These are phyloP conservation scores for Catocala nupta DNA, from an alignment of 2,888 invertebrate species.

Conservation along the genomic window DNA sequence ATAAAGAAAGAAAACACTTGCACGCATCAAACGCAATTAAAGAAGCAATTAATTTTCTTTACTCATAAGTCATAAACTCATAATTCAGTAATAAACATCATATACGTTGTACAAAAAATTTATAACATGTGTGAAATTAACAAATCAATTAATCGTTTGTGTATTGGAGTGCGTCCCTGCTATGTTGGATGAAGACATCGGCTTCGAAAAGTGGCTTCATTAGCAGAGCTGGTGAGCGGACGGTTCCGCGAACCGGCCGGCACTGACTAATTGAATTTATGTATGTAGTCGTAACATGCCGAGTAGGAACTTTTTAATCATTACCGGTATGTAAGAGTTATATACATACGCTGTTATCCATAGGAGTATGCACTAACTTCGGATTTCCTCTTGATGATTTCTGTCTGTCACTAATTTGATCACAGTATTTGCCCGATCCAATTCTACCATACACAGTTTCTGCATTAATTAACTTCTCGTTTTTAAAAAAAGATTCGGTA, in stretches of 20 bases:
- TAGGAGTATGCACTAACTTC: no score
- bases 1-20: no score
- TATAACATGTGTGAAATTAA: background rate
- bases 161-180: slow-evolving; percentile 63
- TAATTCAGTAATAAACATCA: background rate
- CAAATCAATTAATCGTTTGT: slow-evolving; percentile 15
- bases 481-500: no score
- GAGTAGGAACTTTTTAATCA: slow-evolving; percentile 7
- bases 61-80: no score
- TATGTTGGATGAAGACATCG: slow-evolving; percentile 77
- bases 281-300: slow-evolving; percentile 19
- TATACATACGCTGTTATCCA: no score
- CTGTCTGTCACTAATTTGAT: no score
- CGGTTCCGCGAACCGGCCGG: slow-evolving; percentile 64
- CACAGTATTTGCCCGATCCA: no score
- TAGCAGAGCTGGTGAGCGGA: slow-evolving; percentile 57
- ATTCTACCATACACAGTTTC: no score
- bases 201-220: slow-evolving; percentile 75
- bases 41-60: no score
- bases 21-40: no score
- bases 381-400: no score
- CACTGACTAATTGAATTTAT: slow-evolving; percentile 72
- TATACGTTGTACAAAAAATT: background rate
- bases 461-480: no score
- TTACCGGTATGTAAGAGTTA: background rate